Evolutionary conservation across 2,888 invertebrate genomes (phyloP).

Genomic region (Melieria crassipennis): DNA sequence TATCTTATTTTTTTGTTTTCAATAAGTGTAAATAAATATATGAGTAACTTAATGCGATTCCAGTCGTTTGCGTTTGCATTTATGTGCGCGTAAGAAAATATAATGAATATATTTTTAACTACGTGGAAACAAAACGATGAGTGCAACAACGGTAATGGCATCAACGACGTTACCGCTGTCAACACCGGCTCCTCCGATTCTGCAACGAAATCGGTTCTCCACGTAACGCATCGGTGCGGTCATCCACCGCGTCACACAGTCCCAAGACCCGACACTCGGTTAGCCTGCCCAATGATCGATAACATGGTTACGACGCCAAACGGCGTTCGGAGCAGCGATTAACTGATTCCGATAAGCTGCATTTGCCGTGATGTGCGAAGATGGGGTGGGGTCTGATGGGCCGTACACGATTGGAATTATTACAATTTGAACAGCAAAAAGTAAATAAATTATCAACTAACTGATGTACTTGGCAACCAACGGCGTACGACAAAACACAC

Average conservation of each 20-base stretch:
- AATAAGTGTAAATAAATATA: conserved; percentile 12
- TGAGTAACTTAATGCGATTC: conserved; percentile 49
- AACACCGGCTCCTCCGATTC: background rate
- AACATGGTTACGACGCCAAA: no score
- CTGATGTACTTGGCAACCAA: no score
- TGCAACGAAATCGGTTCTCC: conserved; percentile 22
- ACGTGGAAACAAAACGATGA: background rate
- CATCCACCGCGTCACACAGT: no score
- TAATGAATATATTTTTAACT: no score
- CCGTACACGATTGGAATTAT: no score
- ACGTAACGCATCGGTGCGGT: background rate
- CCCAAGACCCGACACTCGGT: conserved; percentile 33
- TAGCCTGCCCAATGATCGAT: conserved; percentile 3
- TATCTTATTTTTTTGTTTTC: background rate
- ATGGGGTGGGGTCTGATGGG: no score
- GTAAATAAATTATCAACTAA: no score
- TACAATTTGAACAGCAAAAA: no score
- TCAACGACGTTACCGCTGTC: background rate
- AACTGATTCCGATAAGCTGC: no score
- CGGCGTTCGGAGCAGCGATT: no score
- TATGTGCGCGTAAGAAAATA: conserved; percentile 14
- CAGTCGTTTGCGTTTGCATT: conserved; percentile 38
- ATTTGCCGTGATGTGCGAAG: no score
- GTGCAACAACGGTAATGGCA: background rate
- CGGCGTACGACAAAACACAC: no score